Base-by-base conservation (phyloP, 2,113 vertebrate species). In the Archilochus colubris region DNA sequence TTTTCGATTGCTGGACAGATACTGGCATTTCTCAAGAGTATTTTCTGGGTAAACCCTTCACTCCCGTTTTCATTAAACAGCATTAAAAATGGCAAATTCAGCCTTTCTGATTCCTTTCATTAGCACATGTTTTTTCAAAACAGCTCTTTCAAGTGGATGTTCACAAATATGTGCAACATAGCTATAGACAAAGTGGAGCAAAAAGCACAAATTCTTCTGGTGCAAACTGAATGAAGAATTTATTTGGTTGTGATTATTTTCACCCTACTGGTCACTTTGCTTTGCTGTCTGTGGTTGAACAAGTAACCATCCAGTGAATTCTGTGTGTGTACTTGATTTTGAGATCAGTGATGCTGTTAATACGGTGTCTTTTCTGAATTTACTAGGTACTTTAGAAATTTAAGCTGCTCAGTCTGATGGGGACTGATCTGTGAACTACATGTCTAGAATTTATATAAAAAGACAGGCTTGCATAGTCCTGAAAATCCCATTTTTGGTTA, bases 1-100 rank as follows among this genome's bases (percentile, higher is more conserved):
- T 85, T 89, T 93, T 87, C 81, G 63, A 86, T 93, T 40, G 40
- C 58, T 31, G 48, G 46, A 64, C 75, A 86, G 89, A 89, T 94
- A 57, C 1, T 82, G 75, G 24, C 20, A 36, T 69, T 95, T 89
- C 58, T 82, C 36, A 91, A 38, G 58, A 58, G 54, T 38, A 31
- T 51, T 94, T 89, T 76, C 72, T 82, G 74, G 38, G 51, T 79
- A 88, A 82, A 57, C 40, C 10, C 82, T 73, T 73, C 61, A 44
- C 18, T 75, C 6, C 3, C 3, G 9, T 67, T 94, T 82, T 79
- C 62, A 33, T 91, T 72, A 64, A 85, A n/a, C 59, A 20, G 28
- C 28, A n/a, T 57, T 88, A 85, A 81, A 30, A 36, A 20, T 64
- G 75, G 54, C 40, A 7, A 20, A 80, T 36, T 27, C 28, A 85